Evolutionary conservation across 2,113 vertebrate species (phyloP).

Genomic region (Brachyhypopomus gauderio): DNA sequence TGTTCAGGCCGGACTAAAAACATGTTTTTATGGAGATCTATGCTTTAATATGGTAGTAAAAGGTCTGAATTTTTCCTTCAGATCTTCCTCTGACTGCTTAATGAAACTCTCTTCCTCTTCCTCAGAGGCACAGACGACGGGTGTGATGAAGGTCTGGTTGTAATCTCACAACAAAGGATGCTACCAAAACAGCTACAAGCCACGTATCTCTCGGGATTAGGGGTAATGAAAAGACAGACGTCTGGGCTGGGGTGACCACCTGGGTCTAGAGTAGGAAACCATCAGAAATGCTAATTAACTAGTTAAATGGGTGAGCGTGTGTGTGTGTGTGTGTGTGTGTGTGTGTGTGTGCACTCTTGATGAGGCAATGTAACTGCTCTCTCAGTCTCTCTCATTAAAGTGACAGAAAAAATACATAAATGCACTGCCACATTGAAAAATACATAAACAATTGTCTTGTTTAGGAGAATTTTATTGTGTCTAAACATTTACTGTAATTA

Average conservation of each 20-base stretch:
- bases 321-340: background rate
- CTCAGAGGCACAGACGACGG: background rate
- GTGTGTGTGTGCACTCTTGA: background rate
- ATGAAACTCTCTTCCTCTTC: background rate
- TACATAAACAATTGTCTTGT: background rate
- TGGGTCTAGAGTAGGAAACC: background rate
- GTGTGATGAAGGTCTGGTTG: background rate
- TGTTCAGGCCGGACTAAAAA: too few relatives aligned
- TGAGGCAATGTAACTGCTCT: constrained; percentile 40
- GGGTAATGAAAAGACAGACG: constrained; percentile 15
- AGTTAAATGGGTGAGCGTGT: background rate
- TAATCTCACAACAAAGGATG: background rate
- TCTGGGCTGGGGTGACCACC: background rate
- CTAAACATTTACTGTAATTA: too few relatives aligned
- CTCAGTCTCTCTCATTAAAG: background rate
- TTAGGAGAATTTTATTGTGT: too few relatives aligned
- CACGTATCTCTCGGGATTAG: constrained; percentile 2
- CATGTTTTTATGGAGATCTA: background rate
- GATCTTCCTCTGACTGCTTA: too few relatives aligned
- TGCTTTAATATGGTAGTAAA: background rate
- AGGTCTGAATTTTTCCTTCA: background rate
- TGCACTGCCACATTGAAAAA: background rate
- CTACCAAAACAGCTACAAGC: background rate
- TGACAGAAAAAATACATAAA: background rate
- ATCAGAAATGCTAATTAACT: too few relatives aligned